Evolutionary conservation across 2,888 invertebrate species (phyloP).

Genomic region (Ophioninae sp.): DNA sequence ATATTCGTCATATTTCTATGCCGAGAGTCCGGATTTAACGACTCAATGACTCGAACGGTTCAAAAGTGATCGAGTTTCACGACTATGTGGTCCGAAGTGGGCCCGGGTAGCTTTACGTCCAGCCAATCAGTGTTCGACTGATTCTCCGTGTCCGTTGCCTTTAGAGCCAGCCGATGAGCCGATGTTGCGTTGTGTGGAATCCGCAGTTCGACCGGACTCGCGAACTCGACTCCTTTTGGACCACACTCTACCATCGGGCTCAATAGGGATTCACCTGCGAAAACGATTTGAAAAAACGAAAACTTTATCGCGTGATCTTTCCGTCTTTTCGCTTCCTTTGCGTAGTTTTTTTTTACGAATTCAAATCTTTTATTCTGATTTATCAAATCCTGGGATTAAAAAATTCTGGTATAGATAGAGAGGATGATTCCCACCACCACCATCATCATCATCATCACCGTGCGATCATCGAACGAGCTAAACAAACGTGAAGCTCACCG

Average conservation of each 20-base stretch:
- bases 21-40: conserved; percentile 8
- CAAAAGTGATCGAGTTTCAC: conserved; percentile 96
- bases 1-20: background rate
- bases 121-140: conserved; percentile 93
- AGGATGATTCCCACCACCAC: conserved; percentile 41
- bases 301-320: background rate
- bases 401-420: no score
- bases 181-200: conserved; percentile 93
- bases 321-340: background rate
- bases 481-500: conserved; percentile 70
- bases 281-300: background rate
- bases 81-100: conserved; percentile 92
- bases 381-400: no score
- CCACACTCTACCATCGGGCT: conserved; percentile 98
- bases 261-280: conserved; percentile 94
- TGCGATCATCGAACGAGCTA: conserved; percentile 24
- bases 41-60: conserved; percentile 3
- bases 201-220: conserved; percentile 93
- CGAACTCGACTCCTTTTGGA: conserved; percentile 94
- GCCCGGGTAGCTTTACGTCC: conserved; percentile 91
- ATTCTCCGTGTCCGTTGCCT: conserved; percentile 91
- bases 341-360: background rate
- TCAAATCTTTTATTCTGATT: no score
- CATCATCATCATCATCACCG: conserved; percentile 50
- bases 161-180: conserved; percentile 88